Conservation (phyloP, 2,888 invertebrate genomes). For the Tupiocoris notatus region DNA sequence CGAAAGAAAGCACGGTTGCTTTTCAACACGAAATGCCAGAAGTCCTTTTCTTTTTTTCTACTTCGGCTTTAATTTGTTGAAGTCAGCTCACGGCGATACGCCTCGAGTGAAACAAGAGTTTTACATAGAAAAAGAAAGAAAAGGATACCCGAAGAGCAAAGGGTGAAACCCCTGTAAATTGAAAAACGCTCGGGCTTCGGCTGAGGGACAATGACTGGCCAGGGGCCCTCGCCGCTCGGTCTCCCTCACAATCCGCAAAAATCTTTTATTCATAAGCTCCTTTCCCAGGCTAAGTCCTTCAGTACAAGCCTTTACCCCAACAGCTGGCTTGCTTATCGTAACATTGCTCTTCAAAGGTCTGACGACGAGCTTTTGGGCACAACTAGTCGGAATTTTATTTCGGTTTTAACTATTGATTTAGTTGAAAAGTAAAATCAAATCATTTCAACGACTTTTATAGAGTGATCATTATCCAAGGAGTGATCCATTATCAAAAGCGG, state of each 20-base stretch:
- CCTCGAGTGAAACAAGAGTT: not conserved
- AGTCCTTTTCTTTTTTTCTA: not conserved
- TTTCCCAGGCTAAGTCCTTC: not conserved
- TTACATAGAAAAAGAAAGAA: not conserved
- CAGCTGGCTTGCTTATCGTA: not conserved
- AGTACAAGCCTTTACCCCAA: not conserved
- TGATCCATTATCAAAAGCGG: no score
- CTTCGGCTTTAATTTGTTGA: not conserved
- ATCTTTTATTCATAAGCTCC: slow-evolving; percentile 32
- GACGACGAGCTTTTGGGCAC: not conserved
- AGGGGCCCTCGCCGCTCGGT: no score
- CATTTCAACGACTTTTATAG: no score
- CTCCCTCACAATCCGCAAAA: slow-evolving; percentile 28
- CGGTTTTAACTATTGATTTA: no score
- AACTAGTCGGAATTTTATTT: no score
- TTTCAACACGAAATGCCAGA: no score
- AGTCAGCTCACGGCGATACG: not conserved
- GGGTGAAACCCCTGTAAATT: slow-evolving; percentile 1
- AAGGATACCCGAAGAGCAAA: not conserved
- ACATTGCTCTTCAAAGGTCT: not conserved
- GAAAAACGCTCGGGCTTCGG: slow-evolving; percentile 16
- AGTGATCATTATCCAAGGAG: no score
- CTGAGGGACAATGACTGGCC: slow-evolving; percentile 17
- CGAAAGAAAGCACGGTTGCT: no score
- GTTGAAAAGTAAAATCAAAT: no score